Evolutionary conservation across 2,797 vertebrate species (phyloP), one percentile per base, ranked within the genome.

Genomic region (Spinus pinus): DNA sequence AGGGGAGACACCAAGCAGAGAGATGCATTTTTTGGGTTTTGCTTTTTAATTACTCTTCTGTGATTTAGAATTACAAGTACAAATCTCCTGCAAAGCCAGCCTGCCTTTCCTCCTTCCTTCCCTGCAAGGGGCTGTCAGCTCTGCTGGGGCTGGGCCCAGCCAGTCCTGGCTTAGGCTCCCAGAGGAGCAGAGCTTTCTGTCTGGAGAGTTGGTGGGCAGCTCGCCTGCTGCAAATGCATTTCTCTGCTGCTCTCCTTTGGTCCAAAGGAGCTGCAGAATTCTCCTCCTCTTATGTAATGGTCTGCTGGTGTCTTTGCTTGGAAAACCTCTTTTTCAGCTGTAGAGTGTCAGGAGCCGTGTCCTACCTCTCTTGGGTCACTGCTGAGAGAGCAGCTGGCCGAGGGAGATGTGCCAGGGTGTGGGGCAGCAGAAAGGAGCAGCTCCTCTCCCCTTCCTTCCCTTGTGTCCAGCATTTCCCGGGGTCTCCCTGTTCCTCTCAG

Each of bases 251-350:
- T 95, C 50, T 73, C 60, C 93, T 85, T 89, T 15, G 61, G 93
- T 57, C 89, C 35, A 7, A 78, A 79, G 75, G 72, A 96, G 95
- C 95, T 89, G 96, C 96, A 94, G 94, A 74, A 54, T 96, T 90
- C 85, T 89, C 50, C 30, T 71, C 30, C 41, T 94, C 95, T 96
- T 96, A 96, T 96, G 94, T 96, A 96, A 96, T 89, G 93, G 79
- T 64, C 69, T 85, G 81, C 49, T 75, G 64, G 81, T 92, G 84
- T 56, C 93, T 96, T 94, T 80, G 67, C 86, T 85, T 21, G 57
- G 85, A 80, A 96, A 95, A 60, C 16, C 87, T 80, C 25, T 81
- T 71, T 72, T 86, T 50, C 81, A 70, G 37, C 51, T 87, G 86
- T 53, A 82, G 23, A 19, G 28, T 58, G 60, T 91, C 74, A 60